A percentile compares a stretch with the other conserved stretches of the same genome.
These are phyloP conservation scores for Fragum fragum DNA, from an alignment of 2,888 invertebrate genomes.

Conservation along the genomic window DNA sequence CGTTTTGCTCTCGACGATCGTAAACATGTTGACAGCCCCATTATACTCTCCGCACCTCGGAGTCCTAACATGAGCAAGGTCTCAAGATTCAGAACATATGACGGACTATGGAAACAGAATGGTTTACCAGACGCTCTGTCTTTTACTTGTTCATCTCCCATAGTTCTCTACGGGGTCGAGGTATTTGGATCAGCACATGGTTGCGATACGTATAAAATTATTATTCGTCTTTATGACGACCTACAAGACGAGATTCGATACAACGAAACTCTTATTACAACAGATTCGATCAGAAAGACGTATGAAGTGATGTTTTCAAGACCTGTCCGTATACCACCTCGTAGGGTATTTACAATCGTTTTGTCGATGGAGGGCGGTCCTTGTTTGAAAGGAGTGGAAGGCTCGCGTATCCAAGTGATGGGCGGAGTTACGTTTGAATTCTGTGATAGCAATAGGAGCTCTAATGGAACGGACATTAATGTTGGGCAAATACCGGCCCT, in stretches of 20 bases:
- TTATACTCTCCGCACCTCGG: conserved; percentile 24
- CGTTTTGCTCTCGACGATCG: conserved; percentile 10
- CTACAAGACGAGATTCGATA: conserved; percentile 57
- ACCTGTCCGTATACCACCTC: conserved; percentile 55
- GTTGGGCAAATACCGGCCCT: conserved; percentile 61
- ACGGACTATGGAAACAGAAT: conserved; percentile 64
- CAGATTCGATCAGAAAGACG: conserved; percentile 38
- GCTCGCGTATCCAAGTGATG: conserved; percentile 39
- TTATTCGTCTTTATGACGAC: conserved; percentile 54
- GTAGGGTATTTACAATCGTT: conserved; percentile 54
- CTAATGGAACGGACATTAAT: conserved; percentile 64
- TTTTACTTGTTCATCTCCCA: conserved; percentile 57
- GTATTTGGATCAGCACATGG: conserved; percentile 46
- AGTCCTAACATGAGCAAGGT: conserved; percentile 59
- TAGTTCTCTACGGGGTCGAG: conserved; percentile 60
- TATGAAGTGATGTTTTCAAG: conserved; percentile 58
- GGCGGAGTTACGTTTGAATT: conserved; percentile 66
- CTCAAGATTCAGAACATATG: conserved; percentile 55
- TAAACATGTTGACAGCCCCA: conserved; percentile 17
- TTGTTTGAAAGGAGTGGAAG: conserved; percentile 57
- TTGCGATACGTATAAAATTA: conserved; percentile 48
- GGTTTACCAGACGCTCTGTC: conserved; percentile 61
- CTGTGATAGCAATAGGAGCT: conserved; percentile 57
- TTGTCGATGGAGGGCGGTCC: conserved; percentile 57
- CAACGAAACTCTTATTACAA: conserved; percentile 46